Evolutionary conservation across 2,888 invertebrate species (phyloP).

Genomic region (Syrphus vitripennis): DNA sequence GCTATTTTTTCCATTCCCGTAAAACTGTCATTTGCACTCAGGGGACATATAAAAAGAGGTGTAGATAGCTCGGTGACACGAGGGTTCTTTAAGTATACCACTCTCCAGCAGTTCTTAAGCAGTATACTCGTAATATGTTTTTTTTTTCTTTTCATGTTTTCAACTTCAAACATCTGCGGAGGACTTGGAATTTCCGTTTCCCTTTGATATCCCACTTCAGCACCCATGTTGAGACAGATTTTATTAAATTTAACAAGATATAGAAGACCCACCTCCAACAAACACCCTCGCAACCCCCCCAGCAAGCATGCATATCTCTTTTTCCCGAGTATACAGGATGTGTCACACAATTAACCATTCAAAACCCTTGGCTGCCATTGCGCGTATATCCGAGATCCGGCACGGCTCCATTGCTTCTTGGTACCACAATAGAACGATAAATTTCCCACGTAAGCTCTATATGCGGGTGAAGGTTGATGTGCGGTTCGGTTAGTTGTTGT

Average conservation of each 20-base stretch:
- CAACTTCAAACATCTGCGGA: conserved; percentile 34
- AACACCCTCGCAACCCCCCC: background rate
- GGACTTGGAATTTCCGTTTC: conserved; percentile 29
- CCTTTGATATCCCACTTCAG: conserved; percentile 27
- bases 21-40: conserved; percentile 42
- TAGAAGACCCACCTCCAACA: background rate
- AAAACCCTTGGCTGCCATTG: conserved; percentile 54
- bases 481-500: conserved; percentile 25
- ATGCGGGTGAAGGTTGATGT: conserved; percentile 29
- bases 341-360: conserved; percentile 64
- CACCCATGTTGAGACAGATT: conserved; percentile 43
- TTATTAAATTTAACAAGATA: conserved; percentile 55
- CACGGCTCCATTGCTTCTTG: conserved; percentile 6
- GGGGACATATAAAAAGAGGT: background rate
- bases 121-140: too few relatives aligned
- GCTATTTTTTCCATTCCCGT: conserved; percentile 8
- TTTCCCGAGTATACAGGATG: conserved; percentile 24
- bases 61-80: background rate
- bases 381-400: conserved; percentile 35
- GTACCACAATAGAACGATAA: conserved; percentile 35
- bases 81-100: background rate
- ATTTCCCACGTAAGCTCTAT: conserved; percentile 6
- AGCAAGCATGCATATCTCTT: background rate
- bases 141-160: background rate
- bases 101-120: background rate